Base-by-base conservation (phyloP, 2,888 invertebrate genomes). In the Scaptomyza polygonia region DNA sequence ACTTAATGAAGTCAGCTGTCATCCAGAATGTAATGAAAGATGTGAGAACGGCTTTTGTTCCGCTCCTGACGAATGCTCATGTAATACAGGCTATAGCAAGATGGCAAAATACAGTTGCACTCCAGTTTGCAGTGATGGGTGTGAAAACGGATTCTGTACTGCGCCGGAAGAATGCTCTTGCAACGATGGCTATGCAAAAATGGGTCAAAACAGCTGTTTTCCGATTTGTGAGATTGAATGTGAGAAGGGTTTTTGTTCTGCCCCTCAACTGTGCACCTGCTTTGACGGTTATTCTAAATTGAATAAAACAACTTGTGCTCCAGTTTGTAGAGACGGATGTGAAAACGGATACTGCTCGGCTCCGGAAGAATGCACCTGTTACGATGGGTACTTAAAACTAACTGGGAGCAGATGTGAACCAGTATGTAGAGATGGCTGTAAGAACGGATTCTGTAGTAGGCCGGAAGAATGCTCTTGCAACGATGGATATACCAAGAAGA, bases 1-100 rank as follows among this genome's bases (percentile, higher is more conserved):
- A 45, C 4, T n/a, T 16, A 36, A 18, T n/a, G 18, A 36, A 18
- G 49, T 42, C 5, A 18, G 27, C 2, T 81, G 77, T 53, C 16
- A 48, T 8, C 81, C 79, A 0, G 2, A 74, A 9, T 90, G 89
- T 48, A 44, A 72, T 8, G 45, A 55, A 0, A 67, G 69, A 0
- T 91, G 89, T 65, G 30, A 54, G 66, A 76, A 91, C 73, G 92
- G 92, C 5, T 77, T 68, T 14, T 93, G 92, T 57, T 71, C 83
- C 3, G 88, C 82, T 1, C 87, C 88, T 0, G 72, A 59, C 18
- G 16, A 30, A 1, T 89, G 89, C 36, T 29, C 69, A 0, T 89
- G 89, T 12, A 25, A 48, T 3, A n/a, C n/a, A n/a, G n/a, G n/a
- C n/a, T n/a, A n/a, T n/a, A n/a, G n/a, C n/a, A n/a, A n/a, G n/a